Evolutionary conservation across 2,888 invertebrate species (phyloP).

Genomic region (Archips crataeganus): DNA sequence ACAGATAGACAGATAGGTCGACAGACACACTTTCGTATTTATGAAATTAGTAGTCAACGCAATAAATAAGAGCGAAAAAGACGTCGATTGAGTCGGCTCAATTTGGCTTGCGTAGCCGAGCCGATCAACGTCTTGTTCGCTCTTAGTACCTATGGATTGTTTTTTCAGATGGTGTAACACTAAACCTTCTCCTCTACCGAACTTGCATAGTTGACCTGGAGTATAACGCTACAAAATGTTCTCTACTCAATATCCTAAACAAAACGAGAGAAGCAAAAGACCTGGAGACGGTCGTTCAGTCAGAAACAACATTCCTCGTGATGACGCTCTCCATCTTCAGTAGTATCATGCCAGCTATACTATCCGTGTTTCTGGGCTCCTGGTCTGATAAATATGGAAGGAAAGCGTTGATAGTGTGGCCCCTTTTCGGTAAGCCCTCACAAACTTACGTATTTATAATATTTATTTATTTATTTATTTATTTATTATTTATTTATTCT

Average conservation of each 20-base stretch:
- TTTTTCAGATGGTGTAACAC: constrained; percentile 43
- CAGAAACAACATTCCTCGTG: constrained; percentile 81
- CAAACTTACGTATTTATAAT: no score
- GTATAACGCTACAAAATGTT: constrained; percentile 42
- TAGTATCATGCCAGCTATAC: constrained; percentile 84
- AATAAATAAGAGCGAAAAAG: no score
- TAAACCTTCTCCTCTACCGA: constrained; percentile 43
- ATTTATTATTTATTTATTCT: no score
- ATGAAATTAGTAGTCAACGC: no score
- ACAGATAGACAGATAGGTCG: no score
- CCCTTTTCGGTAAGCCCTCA: constrained; percentile 70
- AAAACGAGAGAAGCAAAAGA: constrained; percentile 42
- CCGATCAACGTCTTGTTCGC: no score
- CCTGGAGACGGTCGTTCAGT: constrained; percentile 74
- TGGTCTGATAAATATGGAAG: constrained; percentile 91
- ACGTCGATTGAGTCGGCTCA: no score
- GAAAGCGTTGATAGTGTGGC: constrained; percentile 84
- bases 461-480: no score
- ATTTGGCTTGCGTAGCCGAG: no score
- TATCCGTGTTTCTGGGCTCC: constrained; percentile 88
- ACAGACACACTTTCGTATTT: no score
- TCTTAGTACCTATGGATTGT: no score
- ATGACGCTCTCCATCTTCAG: constrained; percentile 85
- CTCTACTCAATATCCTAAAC: constrained; percentile 34
- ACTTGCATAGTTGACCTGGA: constrained; percentile 41